Conservation (phyloP, 2,888 invertebrate species). For the Philhelius pedissequus region DNA sequence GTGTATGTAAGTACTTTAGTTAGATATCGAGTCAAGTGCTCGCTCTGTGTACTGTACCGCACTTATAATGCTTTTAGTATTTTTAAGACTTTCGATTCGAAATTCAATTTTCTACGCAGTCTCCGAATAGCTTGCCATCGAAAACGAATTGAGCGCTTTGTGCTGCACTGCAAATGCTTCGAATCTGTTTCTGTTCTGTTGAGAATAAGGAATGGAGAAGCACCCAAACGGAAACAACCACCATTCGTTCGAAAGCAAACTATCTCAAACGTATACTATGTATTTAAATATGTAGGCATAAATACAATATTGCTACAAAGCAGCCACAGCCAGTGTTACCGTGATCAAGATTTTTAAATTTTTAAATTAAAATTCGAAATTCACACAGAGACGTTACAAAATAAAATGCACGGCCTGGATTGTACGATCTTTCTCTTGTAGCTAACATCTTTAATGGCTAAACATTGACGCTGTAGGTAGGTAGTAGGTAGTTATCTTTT, state of each 20-base stretch:
- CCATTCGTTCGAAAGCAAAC: not conserved
- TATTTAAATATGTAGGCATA: not conserved
- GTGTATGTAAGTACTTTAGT: not conserved
- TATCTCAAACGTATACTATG: no score
- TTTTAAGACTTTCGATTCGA: slow-evolving; percentile 11
- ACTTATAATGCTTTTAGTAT: not conserved
- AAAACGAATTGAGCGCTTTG: not conserved
- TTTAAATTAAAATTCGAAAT: no score
- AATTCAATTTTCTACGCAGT: slow-evolving; percentile 32
- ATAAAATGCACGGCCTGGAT: no score
- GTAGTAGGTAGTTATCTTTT: no score
- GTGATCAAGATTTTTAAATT: no score
- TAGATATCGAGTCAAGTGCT: not conserved
- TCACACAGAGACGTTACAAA: no score
- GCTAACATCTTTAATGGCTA: no score
- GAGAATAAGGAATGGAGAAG: slow-evolving; percentile 23
- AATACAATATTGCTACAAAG: slow-evolving; percentile 6
- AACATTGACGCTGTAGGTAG: no score
- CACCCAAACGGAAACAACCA: slow-evolving; percentile 31
- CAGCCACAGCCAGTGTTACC: not conserved
- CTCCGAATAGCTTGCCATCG: not conserved
- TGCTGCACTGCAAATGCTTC: slow-evolving; percentile 43
- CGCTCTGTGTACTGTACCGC: not conserved
- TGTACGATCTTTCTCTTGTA: no score
- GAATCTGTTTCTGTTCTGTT: slow-evolving; percentile 5